Evolutionary conservation across 2,113 vertebrate species (phyloP).

Genomic region (Otocyon megalotis): DNA sequence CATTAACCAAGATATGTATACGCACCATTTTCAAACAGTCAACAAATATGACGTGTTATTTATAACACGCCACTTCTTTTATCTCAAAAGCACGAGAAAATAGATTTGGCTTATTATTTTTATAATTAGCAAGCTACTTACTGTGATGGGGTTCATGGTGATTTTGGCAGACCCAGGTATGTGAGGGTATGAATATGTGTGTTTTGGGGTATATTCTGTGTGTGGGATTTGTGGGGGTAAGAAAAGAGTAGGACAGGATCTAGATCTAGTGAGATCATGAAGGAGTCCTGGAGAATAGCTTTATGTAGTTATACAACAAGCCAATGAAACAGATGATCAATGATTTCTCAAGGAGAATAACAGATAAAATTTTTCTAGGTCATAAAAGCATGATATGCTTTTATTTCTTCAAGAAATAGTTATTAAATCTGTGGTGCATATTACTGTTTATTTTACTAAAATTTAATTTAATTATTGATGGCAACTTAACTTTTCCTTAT

Average conservation of each 20-base stretch:
- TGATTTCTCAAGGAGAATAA: not conserved
- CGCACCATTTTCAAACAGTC: not conserved
- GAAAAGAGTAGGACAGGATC: not conserved
- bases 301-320: not conserved
- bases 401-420: not conserved
- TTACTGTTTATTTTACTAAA: not conserved
- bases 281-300: not conserved
- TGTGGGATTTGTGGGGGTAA: not conserved
- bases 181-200: not conserved
- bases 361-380: not conserved
- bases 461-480: not conserved
- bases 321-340: not conserved
- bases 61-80: not conserved
- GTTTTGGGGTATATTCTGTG: not conserved
- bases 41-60: not conserved
- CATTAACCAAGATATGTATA: not conserved
- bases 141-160: conserved; percentile 6
- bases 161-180: not conserved
- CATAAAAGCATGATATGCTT: not conserved
- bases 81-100: not conserved
- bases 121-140: not conserved
- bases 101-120: not conserved
- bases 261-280: not conserved
- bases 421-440: not conserved
- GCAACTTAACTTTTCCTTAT: not conserved